Conservation (phyloP, 2,113 vertebrate species). For the Garra rufa region DNA sequence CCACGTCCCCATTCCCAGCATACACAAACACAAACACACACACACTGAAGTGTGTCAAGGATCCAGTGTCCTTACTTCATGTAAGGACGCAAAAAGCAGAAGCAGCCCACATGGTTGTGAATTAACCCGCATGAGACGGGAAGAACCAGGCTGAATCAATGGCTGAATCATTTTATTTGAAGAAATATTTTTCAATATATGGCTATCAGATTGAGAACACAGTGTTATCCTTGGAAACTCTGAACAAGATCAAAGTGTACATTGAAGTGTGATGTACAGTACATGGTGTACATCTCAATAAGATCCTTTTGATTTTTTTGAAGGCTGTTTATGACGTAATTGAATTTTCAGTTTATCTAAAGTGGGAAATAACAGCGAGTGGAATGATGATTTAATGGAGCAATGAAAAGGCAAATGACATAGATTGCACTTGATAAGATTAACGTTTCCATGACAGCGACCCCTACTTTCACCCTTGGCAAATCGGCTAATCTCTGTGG, state of each 20-base stretch:
- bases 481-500: constrained; percentile 7
- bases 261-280: neutral
- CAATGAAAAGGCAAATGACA: constrained; percentile 21
- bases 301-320: neutral
- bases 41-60: constrained; percentile 52
- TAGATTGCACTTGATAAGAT: constrained; percentile 53
- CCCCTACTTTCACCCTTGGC: neutral
- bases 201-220: neutral
- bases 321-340: neutral
- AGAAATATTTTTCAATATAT: neutral
- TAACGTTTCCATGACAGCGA: constrained; percentile 48
- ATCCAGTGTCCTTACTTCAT: constrained; percentile 50
- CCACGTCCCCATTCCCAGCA: neutral
- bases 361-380: neutral
- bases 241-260: neutral
- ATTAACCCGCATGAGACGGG: neutral
- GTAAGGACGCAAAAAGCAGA: constrained; percentile 6
- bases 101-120: neutral
- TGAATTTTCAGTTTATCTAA: neutral
- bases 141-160: neutral
- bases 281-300: neutral
- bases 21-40: neutral
- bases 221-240: neutral
- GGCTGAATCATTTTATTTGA: neutral
- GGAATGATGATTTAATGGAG: constrained; percentile 1